Evolutionary conservation across 2,113 vertebrate species (phyloP).

Genomic region (Pseudorhombus dupliciocellatus): DNA sequence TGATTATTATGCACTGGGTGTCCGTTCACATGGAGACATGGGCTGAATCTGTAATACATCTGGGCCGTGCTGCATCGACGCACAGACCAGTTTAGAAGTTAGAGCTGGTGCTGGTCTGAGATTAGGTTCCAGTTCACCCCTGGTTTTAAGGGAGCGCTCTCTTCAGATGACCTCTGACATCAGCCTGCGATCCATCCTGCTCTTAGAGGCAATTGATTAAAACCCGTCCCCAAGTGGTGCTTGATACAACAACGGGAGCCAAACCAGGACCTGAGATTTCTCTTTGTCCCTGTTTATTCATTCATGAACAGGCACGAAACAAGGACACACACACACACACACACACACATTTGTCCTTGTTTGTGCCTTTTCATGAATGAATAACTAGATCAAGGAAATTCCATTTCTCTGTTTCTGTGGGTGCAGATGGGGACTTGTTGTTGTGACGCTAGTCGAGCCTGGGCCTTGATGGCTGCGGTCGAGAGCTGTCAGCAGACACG

Average conservation of each 20-base stretch:
- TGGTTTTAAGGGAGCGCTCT: neutral
- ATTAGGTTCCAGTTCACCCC: neutral
- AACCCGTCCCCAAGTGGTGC: constrained; percentile 34
- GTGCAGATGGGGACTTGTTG: constrained; percentile 35
- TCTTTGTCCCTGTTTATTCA: constrained; percentile 67
- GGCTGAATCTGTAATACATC: no score
- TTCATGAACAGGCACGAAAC: constrained; percentile 58
- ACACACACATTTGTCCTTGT: constrained; percentile 65
- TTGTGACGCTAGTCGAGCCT: neutral
- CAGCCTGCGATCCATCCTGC: neutral
- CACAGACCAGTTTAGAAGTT: no score
- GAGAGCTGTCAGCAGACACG: constrained; percentile 35
- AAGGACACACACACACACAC: constrained; percentile 51
- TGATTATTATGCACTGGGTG: neutral
- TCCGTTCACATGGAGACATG: neutral
- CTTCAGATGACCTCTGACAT: constrained; percentile 7
- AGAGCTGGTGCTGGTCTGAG: neutral
- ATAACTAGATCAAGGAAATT: constrained; percentile 68
- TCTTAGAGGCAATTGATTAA: constrained; percentile 47
- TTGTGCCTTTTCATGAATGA: constrained; percentile 72
- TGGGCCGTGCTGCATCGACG: no score
- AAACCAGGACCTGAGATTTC: constrained; percentile 32
- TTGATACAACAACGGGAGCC: neutral
- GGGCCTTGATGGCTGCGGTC: constrained; percentile 36
- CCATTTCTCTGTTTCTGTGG: constrained; percentile 26